These are phyloP conservation scores for Dryoscopus gambensis DNA, from an alignment of 2,113 vertebrate genomes.

Conservation along the genomic window DNA sequence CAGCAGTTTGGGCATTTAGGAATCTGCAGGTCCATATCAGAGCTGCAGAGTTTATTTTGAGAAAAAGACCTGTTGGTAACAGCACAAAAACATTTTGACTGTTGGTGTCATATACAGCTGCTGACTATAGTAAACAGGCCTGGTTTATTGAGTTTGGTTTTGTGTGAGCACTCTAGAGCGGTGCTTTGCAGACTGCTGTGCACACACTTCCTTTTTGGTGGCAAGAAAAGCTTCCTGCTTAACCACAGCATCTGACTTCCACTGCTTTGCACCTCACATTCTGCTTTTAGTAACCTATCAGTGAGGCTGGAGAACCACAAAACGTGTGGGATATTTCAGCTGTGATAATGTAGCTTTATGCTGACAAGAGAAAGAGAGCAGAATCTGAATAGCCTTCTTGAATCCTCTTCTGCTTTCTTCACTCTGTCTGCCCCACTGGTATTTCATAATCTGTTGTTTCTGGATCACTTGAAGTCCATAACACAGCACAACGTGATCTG, in stretches of 20 bases:
- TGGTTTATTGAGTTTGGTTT: background rate
- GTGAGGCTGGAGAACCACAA: background rate
- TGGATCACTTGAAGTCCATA: background rate
- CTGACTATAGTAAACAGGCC: background rate
- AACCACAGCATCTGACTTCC: background rate
- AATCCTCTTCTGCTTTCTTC: background rate
- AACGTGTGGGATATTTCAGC: background rate
- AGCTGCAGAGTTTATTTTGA: background rate
- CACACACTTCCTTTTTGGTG: background rate
- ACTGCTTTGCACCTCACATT: background rate
- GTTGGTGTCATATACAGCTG: background rate
- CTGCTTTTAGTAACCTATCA: background rate
- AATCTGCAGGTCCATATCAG: background rate
- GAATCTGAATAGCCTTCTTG: background rate
- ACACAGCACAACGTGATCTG: background rate
- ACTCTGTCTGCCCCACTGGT: background rate
- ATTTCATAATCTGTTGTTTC: conserved; percentile 30
- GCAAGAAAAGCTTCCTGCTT: background rate
- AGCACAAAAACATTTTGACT: background rate
- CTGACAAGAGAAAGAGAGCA: background rate
- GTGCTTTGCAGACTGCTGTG: background rate
- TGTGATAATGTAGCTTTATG: background rate
- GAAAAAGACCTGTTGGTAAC: background rate
- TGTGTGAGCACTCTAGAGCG: background rate
- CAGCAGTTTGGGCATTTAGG: background rate